Conservation (phyloP, 1,140 invertebrate genomes). For the Formica selysi region DNA sequence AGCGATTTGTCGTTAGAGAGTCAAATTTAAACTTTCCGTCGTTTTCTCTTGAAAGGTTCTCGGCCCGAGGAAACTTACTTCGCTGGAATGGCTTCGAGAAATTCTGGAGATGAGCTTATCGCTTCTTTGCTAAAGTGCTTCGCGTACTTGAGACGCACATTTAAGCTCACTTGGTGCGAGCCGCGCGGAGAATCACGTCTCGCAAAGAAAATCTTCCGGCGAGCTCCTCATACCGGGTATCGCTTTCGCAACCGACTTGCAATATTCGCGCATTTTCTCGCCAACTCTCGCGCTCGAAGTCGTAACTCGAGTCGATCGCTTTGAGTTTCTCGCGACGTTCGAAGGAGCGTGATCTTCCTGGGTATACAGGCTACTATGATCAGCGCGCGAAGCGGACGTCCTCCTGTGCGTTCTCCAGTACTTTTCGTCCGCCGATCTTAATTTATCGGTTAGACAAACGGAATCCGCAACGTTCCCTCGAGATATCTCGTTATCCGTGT, state of each 20-base stretch:
- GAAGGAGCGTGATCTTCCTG: background rate
- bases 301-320: background rate
- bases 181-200: slow-evolving; percentile 65
- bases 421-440: background rate
- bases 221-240: slow-evolving; percentile 70
- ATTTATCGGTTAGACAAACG: background rate
- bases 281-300: background rate
- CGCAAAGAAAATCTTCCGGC: slow-evolving; percentile 74
- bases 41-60: slow-evolving; percentile 31
- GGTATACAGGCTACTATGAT: background rate
- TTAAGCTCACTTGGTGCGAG: slow-evolving; percentile 18
- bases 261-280: background rate
- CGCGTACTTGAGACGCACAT: slow-evolving; percentile 39
- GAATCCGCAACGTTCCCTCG: background rate
- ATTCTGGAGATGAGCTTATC: slow-evolving; percentile 54
- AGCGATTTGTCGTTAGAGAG: slow-evolving; percentile 21
- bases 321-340: background rate
- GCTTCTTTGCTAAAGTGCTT: slow-evolving; percentile 34
- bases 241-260: slow-evolving; percentile 14
- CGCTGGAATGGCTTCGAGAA: slow-evolving; percentile 34
- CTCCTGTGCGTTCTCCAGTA: background rate
- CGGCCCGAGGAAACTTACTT: slow-evolving; percentile 21
- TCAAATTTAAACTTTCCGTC: slow-evolving; percentile 50
- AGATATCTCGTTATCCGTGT: background rate
- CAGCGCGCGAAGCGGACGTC: slow-evolving; percentile 5